These are phyloP conservation scores for Griposia aprilina DNA, from an alignment of 2,888 invertebrate species.

Conservation along the genomic window DNA sequence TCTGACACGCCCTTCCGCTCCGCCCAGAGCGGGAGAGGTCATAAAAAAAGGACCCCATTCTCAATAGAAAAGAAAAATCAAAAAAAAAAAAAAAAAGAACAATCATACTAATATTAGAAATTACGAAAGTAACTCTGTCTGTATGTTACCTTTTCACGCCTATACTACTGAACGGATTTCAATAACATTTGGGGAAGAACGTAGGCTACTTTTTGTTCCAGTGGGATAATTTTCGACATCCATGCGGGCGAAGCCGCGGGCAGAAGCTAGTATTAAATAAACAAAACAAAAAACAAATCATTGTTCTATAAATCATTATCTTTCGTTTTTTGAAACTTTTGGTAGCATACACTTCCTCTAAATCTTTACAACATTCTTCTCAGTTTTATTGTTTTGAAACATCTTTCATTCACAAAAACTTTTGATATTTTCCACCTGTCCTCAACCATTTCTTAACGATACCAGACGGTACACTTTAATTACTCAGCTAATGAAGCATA, in stretches of 20 bases:
- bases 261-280: neutral
- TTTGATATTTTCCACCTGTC: neutral
- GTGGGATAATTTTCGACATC: too few relatives aligned
- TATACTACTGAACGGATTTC: too few relatives aligned
- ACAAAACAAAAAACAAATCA: neutral
- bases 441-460: neutral
- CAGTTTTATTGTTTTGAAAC: neutral
- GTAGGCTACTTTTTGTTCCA: too few relatives aligned
- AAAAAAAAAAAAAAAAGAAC: too few relatives aligned
- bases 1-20: too few relatives aligned
- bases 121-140: too few relatives aligned
- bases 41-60: too few relatives aligned
- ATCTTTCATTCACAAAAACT: neutral
- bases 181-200: too few relatives aligned
- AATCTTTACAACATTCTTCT: neutral
- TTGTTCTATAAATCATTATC: neutral
- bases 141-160: too few relatives aligned
- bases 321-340: neutral
- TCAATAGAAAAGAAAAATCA: neutral
- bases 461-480: neutral
- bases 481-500: slow-evolving; percentile 11
- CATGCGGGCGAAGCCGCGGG: too few relatives aligned
- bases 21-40: too few relatives aligned
- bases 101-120: too few relatives aligned
- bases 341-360: neutral